A percentile compares a stretch with the other conserved stretches of the same genome.
These are phyloP conservation scores for Pseudois nayaur DNA, from an alignment of 2,113 vertebrate genomes.

Conservation along the genomic window DNA sequence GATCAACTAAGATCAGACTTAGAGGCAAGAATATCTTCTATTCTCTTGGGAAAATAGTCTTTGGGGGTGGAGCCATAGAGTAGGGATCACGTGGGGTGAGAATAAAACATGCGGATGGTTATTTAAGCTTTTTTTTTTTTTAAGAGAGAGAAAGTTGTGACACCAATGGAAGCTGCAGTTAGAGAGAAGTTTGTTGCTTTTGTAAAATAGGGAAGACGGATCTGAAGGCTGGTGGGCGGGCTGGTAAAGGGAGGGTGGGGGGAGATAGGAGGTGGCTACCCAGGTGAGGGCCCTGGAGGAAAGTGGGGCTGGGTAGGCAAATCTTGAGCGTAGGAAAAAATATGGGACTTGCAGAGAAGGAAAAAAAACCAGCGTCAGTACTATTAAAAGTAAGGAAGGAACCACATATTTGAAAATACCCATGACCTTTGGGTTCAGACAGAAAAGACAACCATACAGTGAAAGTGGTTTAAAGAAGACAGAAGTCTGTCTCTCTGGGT, in stretches of 20 bases:
- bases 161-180: neutral
- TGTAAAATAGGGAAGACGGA: neutral
- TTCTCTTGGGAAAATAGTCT: neutral
- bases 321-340: neutral
- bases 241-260: neutral
- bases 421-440: neutral
- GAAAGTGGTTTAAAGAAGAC: neutral
- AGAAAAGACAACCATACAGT: neutral
- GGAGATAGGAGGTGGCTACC: neutral
- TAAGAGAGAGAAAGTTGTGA: neutral
- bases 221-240: neutral
- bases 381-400: neutral
- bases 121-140: neutral
- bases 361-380: neutral
- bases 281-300: neutral
- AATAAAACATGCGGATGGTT: neutral
- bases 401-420: neutral
- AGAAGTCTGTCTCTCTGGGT: neutral
- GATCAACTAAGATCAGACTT: neutral
- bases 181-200: neutral
- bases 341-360: neutral
- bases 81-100: neutral
- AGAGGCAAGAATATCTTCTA: neutral
- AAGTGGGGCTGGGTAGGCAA: neutral
- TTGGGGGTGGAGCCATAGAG: neutral